These are phyloP conservation scores for Aporophyla lueneburgensis DNA, from an alignment of 2,888 invertebrate genomes.

Conservation along the genomic window DNA sequence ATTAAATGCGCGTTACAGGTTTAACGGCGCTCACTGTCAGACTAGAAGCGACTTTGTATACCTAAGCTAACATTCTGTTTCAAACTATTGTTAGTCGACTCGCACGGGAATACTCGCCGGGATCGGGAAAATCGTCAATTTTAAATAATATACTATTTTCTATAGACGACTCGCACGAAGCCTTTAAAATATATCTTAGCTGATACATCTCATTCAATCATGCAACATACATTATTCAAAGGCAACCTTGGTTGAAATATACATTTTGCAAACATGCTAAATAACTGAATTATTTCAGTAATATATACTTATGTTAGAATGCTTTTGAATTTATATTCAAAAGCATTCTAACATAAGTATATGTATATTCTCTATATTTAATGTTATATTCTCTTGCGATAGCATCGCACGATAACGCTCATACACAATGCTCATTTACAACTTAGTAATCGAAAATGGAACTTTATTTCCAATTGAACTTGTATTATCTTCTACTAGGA, in stretches of 20 bases:
- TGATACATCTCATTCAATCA: neutral
- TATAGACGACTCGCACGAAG: no score
- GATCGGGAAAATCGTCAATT: no score
- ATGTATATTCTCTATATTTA: neutral
- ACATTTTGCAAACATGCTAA: neutral
- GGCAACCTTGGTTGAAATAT: neutral
- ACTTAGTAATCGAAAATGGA: slow-evolving; percentile 27
- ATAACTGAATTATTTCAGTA: neutral
- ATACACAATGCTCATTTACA: slow-evolving; percentile 30
- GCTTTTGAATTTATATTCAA: no score
- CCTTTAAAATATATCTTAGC: slow-evolving; percentile 4
- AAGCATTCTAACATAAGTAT: neutral
- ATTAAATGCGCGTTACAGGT: slow-evolving; percentile 67
- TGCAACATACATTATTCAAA: neutral
- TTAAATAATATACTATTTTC: no score
- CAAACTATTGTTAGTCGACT: neutral
- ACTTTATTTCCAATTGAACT: slow-evolving; percentile 53
- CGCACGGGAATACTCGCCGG: no score
- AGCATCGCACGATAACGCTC: slow-evolving; percentile 10
- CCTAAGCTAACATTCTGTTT: slow-evolving; percentile 10
- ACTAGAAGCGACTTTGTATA: slow-evolving; percentile 17
- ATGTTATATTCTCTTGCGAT: neutral
- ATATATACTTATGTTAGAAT: no score
- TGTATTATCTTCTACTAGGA: slow-evolving; percentile 60
- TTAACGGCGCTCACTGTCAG: slow-evolving; percentile 55